Conservation (phyloP, 2,888 invertebrate species). For the Acheta domesticus region DNA sequence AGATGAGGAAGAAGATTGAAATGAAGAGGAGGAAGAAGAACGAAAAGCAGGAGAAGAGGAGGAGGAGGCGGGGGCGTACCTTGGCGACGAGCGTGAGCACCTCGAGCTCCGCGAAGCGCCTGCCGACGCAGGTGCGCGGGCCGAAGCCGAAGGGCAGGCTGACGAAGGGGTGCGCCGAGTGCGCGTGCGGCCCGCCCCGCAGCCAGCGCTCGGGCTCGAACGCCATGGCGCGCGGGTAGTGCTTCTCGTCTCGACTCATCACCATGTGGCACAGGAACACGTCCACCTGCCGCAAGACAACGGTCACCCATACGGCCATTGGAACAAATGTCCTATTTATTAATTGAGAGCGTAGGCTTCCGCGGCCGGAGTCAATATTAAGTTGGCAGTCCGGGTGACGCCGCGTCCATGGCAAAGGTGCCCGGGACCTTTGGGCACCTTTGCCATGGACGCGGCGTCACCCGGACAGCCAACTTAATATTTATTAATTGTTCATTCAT, state of each 20-base stretch:
- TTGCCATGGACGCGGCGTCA: no score
- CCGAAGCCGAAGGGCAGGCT: slow-evolving; percentile 67
- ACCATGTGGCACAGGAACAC: slow-evolving; percentile 32
- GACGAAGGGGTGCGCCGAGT: slow-evolving; percentile 55
- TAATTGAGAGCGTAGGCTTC: no score
- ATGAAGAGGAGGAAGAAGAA: not conserved
- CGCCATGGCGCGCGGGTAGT: slow-evolving; percentile 56
- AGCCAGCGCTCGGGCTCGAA: slow-evolving; percentile 70
- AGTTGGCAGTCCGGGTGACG: no score
- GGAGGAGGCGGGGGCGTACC: not conserved
- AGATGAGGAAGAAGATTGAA: not conserved
- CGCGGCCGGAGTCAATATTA: no score
- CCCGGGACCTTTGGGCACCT: no score
- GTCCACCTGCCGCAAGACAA: slow-evolving; percentile 35
- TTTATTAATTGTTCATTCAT: no score
- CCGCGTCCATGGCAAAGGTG: no score
- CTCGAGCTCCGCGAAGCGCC: slow-evolving; percentile 69
- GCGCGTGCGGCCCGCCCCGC: slow-evolving; percentile 42
- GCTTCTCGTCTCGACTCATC: slow-evolving; percentile 41
- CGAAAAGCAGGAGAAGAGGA: not conserved
- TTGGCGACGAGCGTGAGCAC: slow-evolving; percentile 51
- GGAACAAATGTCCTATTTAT: no score
- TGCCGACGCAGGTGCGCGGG: slow-evolving; percentile 64
- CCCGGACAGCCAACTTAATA: no score
- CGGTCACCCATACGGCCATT: not conserved